Base-by-base conservation (phyloP, 2,113 vertebrate genomes). In the Eudyptes chrysolophus region DNA sequence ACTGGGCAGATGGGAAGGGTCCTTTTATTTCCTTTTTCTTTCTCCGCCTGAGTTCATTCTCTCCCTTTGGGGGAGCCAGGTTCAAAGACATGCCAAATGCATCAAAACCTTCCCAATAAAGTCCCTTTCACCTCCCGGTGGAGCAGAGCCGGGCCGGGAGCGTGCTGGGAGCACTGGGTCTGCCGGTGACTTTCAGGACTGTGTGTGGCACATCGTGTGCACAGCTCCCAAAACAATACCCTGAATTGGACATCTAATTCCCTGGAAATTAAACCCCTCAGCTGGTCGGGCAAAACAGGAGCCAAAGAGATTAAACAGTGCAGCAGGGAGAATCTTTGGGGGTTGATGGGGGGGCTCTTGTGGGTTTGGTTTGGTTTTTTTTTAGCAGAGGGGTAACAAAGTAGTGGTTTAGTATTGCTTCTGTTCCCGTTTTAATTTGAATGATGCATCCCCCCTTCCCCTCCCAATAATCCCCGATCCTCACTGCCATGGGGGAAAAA, bases 51-150 rank as follows among this genome's bases (percentile, higher is more conserved):
- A 95, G 77, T 92, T 95, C 93, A 87, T 95, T 89, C 93, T 92
- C 66, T 92, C 87, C 84, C 96, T 96, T 96, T 92, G 61, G 78
- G 93, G 74, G 12, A 96, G 27, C 77, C 84, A 93, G 84, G 96
- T 96, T 97, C 96, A 97, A 97, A 97, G 96, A 91, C 86, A 71
- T 96, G 95, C 95, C 95, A 92, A 95, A 97, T 61, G 91, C 95
- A 94, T 92, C 91, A 92, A 92, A 85, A 48, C 86, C 91, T 87
- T 84, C 93, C 94, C 91, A 91, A 87, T 96, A 87, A 94, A 95
- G 95, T 94, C 84, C 92, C 82, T 95, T 94, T 95, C 93, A 96
- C 93, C 74, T 96, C 84, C 86, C 7, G 0, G 84, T 16, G 2
- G 93, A 91, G 83, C 3, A 0, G 60, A 65, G 80, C 83, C 0